Evolutionary conservation across 2,113 vertebrate genomes (phyloP).

Genomic region (Tautogolabrus adspersus): DNA sequence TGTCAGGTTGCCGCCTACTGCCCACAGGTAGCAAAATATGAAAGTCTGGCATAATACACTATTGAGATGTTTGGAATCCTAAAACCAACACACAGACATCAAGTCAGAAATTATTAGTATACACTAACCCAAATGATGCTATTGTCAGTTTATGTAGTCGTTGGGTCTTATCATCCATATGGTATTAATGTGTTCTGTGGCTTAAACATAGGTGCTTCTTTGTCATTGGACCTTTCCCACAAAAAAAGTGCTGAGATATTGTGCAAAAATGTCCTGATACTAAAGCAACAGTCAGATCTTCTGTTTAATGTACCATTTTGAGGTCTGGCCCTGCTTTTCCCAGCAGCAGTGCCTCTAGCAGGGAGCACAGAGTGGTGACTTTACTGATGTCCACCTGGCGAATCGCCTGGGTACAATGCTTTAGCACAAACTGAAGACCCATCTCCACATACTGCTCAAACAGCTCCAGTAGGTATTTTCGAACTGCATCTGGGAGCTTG

Average conservation of each 20-base stretch:
- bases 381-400: slow-evolving; percentile 92
- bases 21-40: slow-evolving; percentile 88
- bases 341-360: slow-evolving; percentile 88
- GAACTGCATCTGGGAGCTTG: slow-evolving; percentile 76
- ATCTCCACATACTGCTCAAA: slow-evolving; percentile 86
- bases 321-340: slow-evolving; percentile 79
- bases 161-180: no score
- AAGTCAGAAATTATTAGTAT: not conserved
- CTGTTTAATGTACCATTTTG: slow-evolving; percentile 80
- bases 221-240: no score
- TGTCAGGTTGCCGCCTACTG: slow-evolving; percentile 85
- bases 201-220: not conserved
- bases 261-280: no score
- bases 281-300: not conserved
- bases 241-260: no score
- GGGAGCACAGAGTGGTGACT: slow-evolving; percentile 88
- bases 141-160: no score
- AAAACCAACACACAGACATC: slow-evolving; percentile 8
- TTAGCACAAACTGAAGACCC: slow-evolving; percentile 86
- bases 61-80: slow-evolving; percentile 83
- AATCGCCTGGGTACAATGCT: slow-evolving; percentile 87
- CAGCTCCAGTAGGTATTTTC: slow-evolving; percentile 82
- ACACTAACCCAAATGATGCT: no score
- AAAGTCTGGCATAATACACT: slow-evolving; percentile 86
- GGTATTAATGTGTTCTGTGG: not conserved